phyloP scores from a whole-genome alignment of 2,888 invertebrate species.

The Brachyptera putata region DNA sequence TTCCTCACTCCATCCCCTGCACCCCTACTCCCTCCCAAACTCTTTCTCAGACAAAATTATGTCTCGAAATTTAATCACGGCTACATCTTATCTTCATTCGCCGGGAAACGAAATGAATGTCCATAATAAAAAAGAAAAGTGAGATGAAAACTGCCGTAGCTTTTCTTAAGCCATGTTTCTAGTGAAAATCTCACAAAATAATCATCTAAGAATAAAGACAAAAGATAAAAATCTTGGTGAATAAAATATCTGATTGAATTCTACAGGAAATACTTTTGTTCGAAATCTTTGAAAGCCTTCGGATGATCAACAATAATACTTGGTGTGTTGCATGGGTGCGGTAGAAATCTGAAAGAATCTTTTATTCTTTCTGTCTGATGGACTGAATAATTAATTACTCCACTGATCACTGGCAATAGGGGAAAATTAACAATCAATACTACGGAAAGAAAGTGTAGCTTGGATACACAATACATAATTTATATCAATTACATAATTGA shows the following conservation, averaged over 20 bases:
- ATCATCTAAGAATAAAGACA: background rate
- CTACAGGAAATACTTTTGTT: background rate
- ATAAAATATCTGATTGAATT: background rate
- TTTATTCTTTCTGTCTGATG: background rate
- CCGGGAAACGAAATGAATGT: constrained; percentile 21
- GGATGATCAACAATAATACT: constrained; percentile 5
- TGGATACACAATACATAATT: no score
- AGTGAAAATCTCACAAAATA: background rate
- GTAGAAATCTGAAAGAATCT: background rate
- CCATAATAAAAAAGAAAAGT: constrained; percentile 14
- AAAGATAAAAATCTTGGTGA: background rate
- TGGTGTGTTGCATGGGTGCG: background rate
- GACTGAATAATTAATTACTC: no score
- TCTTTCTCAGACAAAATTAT: constrained; percentile 30
- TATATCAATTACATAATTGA: no score
- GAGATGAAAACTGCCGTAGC: constrained; percentile 4
- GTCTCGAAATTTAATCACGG: constrained; percentile 32
- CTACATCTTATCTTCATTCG: constrained; percentile 28
- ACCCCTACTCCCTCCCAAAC: background rate
- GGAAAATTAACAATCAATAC: no score
- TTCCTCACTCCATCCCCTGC: constrained; percentile 35
- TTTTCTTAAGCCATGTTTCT: background rate
- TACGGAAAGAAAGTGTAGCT: no score
- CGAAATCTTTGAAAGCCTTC: background rate
- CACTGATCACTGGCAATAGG: no score